Conservation (phyloP, 2,888 invertebrate species). For the Lasioglossum malachurum region DNA sequence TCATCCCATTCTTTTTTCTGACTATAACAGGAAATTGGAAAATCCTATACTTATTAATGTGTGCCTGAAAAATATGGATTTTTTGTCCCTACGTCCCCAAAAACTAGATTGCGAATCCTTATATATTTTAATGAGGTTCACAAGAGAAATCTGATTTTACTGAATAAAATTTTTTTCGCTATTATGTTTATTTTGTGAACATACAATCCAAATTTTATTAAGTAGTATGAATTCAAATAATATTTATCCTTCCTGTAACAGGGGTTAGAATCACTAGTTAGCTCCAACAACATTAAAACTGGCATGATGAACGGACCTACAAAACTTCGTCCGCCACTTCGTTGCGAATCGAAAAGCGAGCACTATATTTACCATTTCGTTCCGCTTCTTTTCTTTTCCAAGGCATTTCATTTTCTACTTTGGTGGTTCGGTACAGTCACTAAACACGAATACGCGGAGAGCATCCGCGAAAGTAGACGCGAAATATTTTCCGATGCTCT, state of each 20-base stretch:
- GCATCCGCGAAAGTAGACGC: not conserved
- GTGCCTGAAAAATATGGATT: not conserved
- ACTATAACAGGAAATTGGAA: not conserved
- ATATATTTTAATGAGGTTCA: not conserved
- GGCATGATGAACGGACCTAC: not conserved
- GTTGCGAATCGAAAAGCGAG: not conserved
- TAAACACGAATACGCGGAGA: not conserved
- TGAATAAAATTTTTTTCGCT: not conserved
- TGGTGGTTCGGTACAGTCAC: not conserved
- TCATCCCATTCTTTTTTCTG: not conserved
- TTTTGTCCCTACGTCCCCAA: not conserved
- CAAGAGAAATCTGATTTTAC: not conserved
- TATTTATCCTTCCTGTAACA: not conserved
- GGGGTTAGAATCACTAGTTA: not conserved
- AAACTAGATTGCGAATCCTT: not conserved
- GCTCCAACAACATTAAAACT: not conserved
- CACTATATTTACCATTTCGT: not conserved
- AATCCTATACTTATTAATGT: not conserved
- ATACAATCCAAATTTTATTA: too few relatives aligned
- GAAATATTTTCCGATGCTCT: not conserved
- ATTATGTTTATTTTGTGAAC: too few relatives aligned
- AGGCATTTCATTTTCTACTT: slow-evolving; percentile 8
- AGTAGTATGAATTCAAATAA: not conserved
- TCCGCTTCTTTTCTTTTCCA: not conserved
- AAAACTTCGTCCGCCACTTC: not conserved